A percentile compares a stretch with the other conserved stretches of the same genome.
phyloP scores from a whole-genome alignment of 2,113 vertebrate genomes.

The Nansenia antarctica region DNA sequence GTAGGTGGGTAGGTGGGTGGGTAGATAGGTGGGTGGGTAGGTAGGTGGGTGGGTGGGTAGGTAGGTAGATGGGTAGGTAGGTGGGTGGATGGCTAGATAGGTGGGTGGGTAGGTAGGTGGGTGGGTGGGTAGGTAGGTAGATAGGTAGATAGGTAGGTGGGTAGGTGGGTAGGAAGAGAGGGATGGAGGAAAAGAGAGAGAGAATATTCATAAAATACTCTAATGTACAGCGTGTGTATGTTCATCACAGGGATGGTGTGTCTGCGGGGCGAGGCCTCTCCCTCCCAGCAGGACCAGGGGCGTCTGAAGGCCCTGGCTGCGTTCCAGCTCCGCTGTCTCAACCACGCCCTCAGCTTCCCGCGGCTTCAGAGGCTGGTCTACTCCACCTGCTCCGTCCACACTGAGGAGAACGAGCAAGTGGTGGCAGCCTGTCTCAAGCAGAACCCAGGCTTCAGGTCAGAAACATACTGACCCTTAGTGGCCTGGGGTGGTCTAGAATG shows the following conservation, averaged over 20 bases:
- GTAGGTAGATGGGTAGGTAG: too few relatives aligned
- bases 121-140: too few relatives aligned
- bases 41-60: too few relatives aligned
- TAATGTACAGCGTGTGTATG: background rate
- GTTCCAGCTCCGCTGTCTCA: conserved; percentile 85
- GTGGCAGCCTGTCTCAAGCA: conserved; percentile 77
- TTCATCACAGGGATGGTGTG: conserved; percentile 82
- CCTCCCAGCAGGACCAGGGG: conserved; percentile 46
- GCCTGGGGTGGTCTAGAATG: background rate
- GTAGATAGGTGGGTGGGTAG: too few relatives aligned
- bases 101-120: too few relatives aligned
- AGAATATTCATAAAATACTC: background rate
- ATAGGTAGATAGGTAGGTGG: too few relatives aligned
- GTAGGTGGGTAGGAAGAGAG: too few relatives aligned
- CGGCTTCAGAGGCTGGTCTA: conserved; percentile 83
- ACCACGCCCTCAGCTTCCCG: conserved; percentile 84
- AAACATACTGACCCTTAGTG: too few relatives aligned
- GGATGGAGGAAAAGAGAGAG: too few relatives aligned
- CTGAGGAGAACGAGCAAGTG: conserved; percentile 91
- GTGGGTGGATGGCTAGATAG: too few relatives aligned
- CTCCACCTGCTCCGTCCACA: conserved; percentile 92
- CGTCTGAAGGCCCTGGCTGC: conserved; percentile 81
- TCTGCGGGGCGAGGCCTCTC: conserved; percentile 47
- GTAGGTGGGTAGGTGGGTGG: too few relatives aligned
- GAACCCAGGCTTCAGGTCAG: conserved; percentile 79